Evolutionary conservation across 2,888 invertebrate genomes (phyloP).

Genomic region (Meghimatium bilineatum): DNA sequence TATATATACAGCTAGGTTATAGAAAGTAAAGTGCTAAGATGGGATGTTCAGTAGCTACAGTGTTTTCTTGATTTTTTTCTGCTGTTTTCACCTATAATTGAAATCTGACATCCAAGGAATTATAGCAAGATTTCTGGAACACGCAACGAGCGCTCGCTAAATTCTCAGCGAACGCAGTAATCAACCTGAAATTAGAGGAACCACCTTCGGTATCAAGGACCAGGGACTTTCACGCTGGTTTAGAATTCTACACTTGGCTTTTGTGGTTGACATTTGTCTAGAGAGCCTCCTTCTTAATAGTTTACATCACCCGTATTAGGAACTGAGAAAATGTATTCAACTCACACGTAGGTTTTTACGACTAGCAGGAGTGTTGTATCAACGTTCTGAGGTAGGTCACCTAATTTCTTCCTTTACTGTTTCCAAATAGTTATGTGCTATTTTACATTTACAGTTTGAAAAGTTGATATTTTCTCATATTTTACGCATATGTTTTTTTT

Average conservation of each 20-base stretch:
- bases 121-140: not conserved
- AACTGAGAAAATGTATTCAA: not conserved
- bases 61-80: not conserved
- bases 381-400: not conserved
- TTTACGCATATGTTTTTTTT: too few relatives aligned
- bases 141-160: constrained; percentile 13
- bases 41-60: not conserved
- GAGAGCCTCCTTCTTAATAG: not conserved
- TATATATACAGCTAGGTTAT: not conserved
- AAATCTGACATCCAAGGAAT: not conserved
- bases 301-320: not conserved
- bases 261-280: constrained; percentile 1
- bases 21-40: not conserved
- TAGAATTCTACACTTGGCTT: not conserved
- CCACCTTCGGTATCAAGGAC: not conserved
- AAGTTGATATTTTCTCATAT: too few relatives aligned
- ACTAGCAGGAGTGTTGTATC: not conserved
- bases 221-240: not conserved
- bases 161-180: not conserved
- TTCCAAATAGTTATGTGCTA: too few relatives aligned
- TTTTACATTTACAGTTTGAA: too few relatives aligned
- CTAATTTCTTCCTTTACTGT: not conserved
- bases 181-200: constrained; percentile 12
- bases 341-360: not conserved
- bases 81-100: not conserved